A percentile compares a stretch with the other conserved stretches of the same genome.
Conservation (phyloP, 30 jellyfish, hydroid and myxozoan species). For the Aurelia aurita complex sp. Pacific region DNA sequence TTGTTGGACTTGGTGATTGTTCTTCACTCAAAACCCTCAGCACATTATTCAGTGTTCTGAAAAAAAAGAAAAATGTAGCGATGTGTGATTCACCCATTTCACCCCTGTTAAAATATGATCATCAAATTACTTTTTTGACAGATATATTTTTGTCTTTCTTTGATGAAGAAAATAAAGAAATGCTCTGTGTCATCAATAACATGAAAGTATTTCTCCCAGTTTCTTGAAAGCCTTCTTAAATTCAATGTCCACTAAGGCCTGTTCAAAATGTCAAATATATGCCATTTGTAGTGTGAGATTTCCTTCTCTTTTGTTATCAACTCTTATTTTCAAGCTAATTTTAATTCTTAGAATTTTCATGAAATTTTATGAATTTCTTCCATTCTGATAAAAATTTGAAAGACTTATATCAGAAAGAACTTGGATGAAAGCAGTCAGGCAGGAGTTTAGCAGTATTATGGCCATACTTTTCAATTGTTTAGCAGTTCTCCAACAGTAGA, state of each 20-base stretch:
- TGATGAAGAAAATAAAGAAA: background rate
- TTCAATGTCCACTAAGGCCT: too few relatives aligned
- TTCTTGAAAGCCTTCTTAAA: too few relatives aligned
- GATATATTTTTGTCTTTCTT: background rate
- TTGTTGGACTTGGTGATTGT: slow-evolving; percentile 6
- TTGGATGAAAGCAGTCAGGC: too few relatives aligned
- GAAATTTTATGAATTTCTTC: too few relatives aligned
- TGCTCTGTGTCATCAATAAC: background rate
- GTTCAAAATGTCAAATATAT: background rate
- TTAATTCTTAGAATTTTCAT: background rate
- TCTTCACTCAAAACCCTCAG: background rate
- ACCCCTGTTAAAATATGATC: background rate
- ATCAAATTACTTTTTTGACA: background rate
- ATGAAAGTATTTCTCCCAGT: too few relatives aligned
- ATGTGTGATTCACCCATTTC: background rate
- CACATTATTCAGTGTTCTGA: slow-evolving; percentile 41
- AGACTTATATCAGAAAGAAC: too few relatives aligned
- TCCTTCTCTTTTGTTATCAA: too few relatives aligned
- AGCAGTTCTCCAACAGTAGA: too few relatives aligned
- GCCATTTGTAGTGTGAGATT: background rate
- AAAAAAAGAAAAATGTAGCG: background rate
- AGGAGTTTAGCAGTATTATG: too few relatives aligned
- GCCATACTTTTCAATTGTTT: too few relatives aligned
- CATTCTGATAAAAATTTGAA: too few relatives aligned
- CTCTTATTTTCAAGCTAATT: background rate